phyloP scores from a whole-genome alignment of 2,888 invertebrate genomes.

The Polyommatus icarus region DNA sequence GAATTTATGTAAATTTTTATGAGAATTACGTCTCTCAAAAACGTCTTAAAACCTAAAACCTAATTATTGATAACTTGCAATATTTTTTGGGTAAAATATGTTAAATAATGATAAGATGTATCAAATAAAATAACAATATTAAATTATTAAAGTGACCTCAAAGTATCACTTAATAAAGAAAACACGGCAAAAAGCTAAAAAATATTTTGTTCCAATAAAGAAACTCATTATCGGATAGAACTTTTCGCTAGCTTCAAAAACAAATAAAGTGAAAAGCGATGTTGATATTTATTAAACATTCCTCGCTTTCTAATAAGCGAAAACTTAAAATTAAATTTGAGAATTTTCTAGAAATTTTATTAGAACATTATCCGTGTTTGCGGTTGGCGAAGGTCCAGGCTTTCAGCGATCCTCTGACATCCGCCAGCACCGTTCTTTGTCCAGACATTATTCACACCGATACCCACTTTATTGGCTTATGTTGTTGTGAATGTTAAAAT shows the following conservation, averaged over 20 bases:
- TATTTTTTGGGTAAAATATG: too few species aligned
- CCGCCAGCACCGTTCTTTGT: slow-evolving; percentile 1
- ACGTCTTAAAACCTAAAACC: too few species aligned
- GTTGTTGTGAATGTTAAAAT: neutral
- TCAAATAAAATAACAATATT: too few species aligned
- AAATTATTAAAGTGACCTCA: too few species aligned
- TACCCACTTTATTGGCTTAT: neutral
- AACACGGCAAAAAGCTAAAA: neutral
- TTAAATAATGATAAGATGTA: too few species aligned
- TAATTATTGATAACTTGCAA: too few species aligned
- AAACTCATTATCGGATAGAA: neutral
- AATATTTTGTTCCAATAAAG: neutral
- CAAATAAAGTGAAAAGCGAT: neutral
- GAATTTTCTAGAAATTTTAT: slow-evolving; percentile 26
- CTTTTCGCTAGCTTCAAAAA: neutral
- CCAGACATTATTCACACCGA: slow-evolving; percentile 20
- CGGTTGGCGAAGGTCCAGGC: slow-evolving; percentile 24
- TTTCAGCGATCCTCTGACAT: slow-evolving; percentile 24
- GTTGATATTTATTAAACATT: slow-evolving; percentile 20
- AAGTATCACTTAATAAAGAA: neutral
- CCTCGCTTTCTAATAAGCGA: slow-evolving; percentile 12
- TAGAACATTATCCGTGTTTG: slow-evolving; percentile 24
- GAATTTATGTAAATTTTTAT: too few species aligned
- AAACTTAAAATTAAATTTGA: slow-evolving; percentile 18
- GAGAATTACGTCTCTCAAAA: too few species aligned